These are phyloP conservation scores for Saccostrea glomerata DNA, from an alignment of 1,140 invertebrate species.

Conservation along the genomic window DNA sequence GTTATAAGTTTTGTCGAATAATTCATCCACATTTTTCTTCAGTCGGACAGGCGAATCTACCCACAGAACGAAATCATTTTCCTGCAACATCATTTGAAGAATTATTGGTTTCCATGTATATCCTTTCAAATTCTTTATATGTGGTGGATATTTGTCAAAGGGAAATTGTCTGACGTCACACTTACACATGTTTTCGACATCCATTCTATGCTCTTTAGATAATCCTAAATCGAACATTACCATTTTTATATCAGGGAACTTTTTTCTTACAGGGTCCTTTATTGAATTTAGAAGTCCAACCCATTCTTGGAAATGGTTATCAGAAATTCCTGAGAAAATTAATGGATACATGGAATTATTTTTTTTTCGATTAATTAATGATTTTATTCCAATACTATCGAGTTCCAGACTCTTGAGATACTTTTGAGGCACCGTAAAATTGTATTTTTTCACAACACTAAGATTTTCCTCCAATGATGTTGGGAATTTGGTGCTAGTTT, in stretches of 20 bases:
- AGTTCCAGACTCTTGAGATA: background rate
- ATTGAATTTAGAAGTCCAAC: background rate
- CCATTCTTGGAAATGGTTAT: background rate
- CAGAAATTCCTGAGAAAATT: background rate
- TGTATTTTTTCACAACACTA: background rate
- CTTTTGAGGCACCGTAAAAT: background rate
- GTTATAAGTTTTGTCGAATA: conserved; percentile 1
- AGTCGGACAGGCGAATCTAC: conserved; percentile 38
- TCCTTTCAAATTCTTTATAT: background rate
- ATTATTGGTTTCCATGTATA: conserved; percentile 44
- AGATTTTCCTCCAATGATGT: background rate
- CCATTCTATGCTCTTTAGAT: background rate
- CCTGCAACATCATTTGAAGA: conserved; percentile 27
- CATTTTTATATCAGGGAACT: conserved; percentile 22
- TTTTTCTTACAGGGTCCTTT: background rate
- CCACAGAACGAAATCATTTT: no score
- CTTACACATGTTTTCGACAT: background rate
- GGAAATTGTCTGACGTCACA: conserved; percentile 7
- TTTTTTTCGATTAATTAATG: background rate
- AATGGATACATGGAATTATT: background rate
- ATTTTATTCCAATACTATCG: background rate
- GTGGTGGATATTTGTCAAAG: background rate
- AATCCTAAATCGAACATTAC: conserved; percentile 48
- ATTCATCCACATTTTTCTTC: background rate
- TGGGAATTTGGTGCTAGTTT: no score